Percentiles rank a stretch among this genome's conserved stretches.
phyloP scores from a whole-genome alignment of 53 echinoderm and acorn worm genomes.

The Holothuria scabra region DNA sequence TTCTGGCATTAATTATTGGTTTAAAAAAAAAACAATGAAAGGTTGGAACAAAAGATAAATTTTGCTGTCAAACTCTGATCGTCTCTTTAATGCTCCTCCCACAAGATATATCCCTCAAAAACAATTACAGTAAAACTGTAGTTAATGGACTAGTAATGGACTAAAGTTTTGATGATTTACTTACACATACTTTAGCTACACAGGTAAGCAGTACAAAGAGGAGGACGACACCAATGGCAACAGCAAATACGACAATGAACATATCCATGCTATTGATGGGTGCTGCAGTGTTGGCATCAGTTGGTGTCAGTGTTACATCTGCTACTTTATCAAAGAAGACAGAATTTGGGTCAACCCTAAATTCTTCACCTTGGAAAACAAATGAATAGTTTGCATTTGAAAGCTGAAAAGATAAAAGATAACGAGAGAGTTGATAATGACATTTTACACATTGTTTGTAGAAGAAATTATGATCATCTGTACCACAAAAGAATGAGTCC shows the following conservation, averaged over 20 bases:
- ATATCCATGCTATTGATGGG: background rate
- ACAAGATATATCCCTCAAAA: too few relatives aligned
- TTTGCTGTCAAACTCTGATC: too few relatives aligned
- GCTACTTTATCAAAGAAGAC: background rate
- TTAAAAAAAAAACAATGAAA: too few relatives aligned
- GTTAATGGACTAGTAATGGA: too few relatives aligned
- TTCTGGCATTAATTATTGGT: too few relatives aligned
- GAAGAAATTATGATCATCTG: too few relatives aligned
- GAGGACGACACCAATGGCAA: background rate
- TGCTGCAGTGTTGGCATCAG: background rate
- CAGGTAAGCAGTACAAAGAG: background rate
- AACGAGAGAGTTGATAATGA: background rate
- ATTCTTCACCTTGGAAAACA: slow-evolving; percentile 18
- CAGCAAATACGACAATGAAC: background rate
- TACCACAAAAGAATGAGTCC: too few relatives aligned
- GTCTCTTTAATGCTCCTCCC: too few relatives aligned
- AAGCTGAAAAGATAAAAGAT: background rate
- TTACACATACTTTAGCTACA: slow-evolving; percentile 23
- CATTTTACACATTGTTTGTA: too few relatives aligned
- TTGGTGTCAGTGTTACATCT: background rate
- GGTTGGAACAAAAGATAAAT: too few relatives aligned
- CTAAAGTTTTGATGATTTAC: background rate
- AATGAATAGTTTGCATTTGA: slow-evolving; percentile 27
- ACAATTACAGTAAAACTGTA: too few relatives aligned
- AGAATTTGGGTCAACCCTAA: slow-evolving; percentile 2